Base-by-base conservation (phyloP, 2,797 vertebrate genomes). In the Spinus olivaceus region DNA sequence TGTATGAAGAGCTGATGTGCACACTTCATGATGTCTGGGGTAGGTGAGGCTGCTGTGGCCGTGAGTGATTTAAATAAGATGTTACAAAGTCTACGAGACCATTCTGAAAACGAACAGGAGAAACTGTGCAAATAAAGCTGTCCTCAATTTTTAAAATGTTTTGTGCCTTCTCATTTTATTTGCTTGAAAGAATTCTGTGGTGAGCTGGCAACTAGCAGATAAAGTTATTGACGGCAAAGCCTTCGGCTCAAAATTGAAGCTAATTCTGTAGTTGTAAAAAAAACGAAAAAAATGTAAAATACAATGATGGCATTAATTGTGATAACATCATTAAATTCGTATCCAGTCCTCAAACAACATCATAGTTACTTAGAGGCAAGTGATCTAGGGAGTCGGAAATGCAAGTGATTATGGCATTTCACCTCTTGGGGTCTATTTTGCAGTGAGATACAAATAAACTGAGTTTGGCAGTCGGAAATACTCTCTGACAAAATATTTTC, bases 391-490 rank as follows among this genome's bases (percentile, higher is more conserved):
- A 96, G 88, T 94, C 82, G 83, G 81, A 93, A 96, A 95, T 84
- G 73, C 72, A 94, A 91, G 83, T 44, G 90, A 91, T 94, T 94
- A 91, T 5, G 8, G 73, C 88, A 88, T 95, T 96, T 96, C 86
- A 95, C 92, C 87, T 97, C 92, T 94, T 77, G 85, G 73, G 77
- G 83, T 95, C 77, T 92, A 56, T 91, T 95, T 91, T 79, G 80
- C 85, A 92, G 67, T 8, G 46, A 90, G 89, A 90, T 81, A 92
- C 92, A 95, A 96, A 92, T 81, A 95, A 96, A 96, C 92, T 80
- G 87, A 96, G 82, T 95, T 92, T 96, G 91, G 85, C 95, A 96
- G 87, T 88, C 67, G 42, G 91, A 95, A 92, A 79, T 92, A 86
- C 51, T 91, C 82, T 92, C 90, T 81, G 80, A 90, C 77, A 96